These are phyloP conservation scores for Mus spretus DNA, from an alignment of 2,797 vertebrate species.

Conservation along the genomic window DNA sequence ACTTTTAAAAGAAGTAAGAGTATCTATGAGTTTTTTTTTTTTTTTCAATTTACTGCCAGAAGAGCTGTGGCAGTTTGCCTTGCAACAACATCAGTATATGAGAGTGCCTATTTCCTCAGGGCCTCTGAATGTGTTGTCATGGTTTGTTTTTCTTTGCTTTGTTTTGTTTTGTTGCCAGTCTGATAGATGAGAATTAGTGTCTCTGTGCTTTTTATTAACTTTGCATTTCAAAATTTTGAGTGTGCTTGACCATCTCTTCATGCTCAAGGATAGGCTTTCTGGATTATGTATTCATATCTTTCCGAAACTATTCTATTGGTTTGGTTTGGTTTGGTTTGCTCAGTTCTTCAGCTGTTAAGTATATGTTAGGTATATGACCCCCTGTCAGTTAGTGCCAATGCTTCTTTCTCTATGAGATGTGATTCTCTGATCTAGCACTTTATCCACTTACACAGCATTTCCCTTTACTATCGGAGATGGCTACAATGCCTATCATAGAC, in stretches of 20 bases:
- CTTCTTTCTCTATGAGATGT: not conserved
- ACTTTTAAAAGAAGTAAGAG: not conserved
- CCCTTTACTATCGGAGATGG: not conserved
- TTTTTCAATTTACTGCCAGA: not conserved
- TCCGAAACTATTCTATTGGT: not conserved
- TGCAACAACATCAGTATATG: not conserved
- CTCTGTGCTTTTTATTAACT: slow-evolving; percentile 35
- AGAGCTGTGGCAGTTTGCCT: slow-evolving; percentile 29
- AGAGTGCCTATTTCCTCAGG: slow-evolving; percentile 29
- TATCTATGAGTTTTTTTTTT: not conserved
- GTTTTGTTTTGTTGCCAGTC: not conserved
- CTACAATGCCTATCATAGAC: not conserved
- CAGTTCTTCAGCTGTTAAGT: not conserved
- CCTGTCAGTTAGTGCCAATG: not conserved
- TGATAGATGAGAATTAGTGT: slow-evolving; percentile 39
- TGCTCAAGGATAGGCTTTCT: slow-evolving; percentile 7
- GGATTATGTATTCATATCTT: not conserved
- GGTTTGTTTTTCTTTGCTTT: not conserved
- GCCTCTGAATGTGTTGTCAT: slow-evolving; percentile 23
- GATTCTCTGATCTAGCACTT: not conserved
- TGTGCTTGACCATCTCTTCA: slow-evolving; percentile 1
- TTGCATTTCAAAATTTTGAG: slow-evolving; percentile 37
- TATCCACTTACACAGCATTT: not conserved
- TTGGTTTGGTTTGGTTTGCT: slow-evolving; percentile 41
- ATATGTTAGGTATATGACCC: not conserved